These are phyloP conservation scores for Gymnopithys bicolor DNA, from an alignment of 2,797 vertebrate genomes.

Conservation along the genomic window DNA sequence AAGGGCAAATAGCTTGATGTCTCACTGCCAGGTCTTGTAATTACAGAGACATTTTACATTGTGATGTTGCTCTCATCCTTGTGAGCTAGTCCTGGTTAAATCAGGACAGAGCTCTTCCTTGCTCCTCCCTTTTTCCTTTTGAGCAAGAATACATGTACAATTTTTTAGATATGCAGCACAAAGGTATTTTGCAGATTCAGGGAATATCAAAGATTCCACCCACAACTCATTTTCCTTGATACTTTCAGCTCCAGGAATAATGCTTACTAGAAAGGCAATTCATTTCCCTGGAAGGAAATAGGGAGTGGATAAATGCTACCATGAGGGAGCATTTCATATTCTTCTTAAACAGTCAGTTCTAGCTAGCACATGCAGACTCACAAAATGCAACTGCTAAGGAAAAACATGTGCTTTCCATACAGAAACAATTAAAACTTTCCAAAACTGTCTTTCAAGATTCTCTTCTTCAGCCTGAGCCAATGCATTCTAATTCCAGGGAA, in stretches of 20 bases:
- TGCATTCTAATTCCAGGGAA: not conserved
- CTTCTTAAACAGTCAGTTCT: not conserved
- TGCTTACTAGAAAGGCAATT: not conserved
- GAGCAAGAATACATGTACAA: not conserved
- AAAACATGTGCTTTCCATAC: conserved; percentile 6
- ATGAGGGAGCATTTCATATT: not conserved
- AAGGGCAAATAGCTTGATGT: not conserved
- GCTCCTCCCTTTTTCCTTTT: not conserved
- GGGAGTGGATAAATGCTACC: not conserved
- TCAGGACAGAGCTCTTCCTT: not conserved
- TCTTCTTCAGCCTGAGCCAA: not conserved
- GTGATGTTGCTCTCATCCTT: not conserved
- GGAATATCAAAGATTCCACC: not conserved
- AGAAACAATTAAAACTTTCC: not conserved
- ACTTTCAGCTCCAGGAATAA: not conserved
- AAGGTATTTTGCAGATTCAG: not conserved
- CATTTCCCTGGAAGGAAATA: not conserved
- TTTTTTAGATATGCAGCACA: not conserved
- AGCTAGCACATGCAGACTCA: not conserved
- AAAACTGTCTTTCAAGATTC: not conserved
- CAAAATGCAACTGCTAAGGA: not conserved
- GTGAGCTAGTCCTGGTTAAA: not conserved
- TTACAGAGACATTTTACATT: not conserved
- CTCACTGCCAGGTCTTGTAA: not conserved
- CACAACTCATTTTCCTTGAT: not conserved